Base-by-base conservation (phyloP, 2,113 vertebrate genomes). In the Myrmophylax atrothorax region DNA sequence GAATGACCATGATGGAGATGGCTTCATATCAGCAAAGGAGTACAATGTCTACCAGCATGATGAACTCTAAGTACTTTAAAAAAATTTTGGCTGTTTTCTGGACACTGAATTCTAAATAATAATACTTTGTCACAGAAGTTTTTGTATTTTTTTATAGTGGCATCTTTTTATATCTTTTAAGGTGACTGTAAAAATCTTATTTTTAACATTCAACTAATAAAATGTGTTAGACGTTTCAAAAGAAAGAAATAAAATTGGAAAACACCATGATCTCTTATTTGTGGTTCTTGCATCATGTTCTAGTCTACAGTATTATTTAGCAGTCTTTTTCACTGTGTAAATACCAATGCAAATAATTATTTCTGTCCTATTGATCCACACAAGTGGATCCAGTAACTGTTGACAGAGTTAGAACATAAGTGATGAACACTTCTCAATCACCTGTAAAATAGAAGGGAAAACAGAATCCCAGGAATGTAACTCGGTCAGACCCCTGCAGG, bases 1-100 rank as follows among this genome's bases (percentile, higher is more conserved):
- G 97, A 99, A 98, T 23, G 99, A 99, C 90, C 96, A 96, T 1
- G 96, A 99, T 94, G 86, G 87, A 56, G 98, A 99, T 89, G 99
- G 99, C 84, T 95, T 96, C 86, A 99, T 99, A 97, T 99, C 99
- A n/a, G 86, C 98, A 26, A 99, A 97, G 73, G 99, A 99, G 96
- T 99, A 99, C 86, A 99, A 99, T 70, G 97, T 99, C 50, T 99
- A 99, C 93, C 96, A 98, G 50, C 99, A 99, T 26, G 99, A 99
- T 94, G 99, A 99, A 96, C 98, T 99, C 59, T 99, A 98, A 97
- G 47, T 78, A 81, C 58, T 58, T 86, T 23, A 55, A 74, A 84
- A 89, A 86, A 76, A 58, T 68, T 80, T 62, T 38, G 33, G 5
- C 59, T 87, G 14, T 64, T 84, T 96, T 95, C 59, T 89, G 40